These are phyloP conservation scores for Dioctria rufipes DNA, from an alignment of 2,888 invertebrate species.

Conservation along the genomic window DNA sequence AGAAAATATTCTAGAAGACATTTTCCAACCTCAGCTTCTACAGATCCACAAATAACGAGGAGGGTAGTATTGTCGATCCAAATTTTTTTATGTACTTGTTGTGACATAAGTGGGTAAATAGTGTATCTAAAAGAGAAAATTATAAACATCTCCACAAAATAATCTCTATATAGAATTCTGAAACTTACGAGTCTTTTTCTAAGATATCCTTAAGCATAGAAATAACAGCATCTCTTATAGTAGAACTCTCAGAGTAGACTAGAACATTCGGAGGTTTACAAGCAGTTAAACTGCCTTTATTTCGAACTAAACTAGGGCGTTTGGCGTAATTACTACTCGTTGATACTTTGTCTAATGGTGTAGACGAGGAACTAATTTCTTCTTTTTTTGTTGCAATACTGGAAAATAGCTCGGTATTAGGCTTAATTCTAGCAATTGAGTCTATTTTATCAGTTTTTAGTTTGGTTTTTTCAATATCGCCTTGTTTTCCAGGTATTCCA, in stretches of 20 bases:
- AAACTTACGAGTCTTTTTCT: conserved; percentile 79
- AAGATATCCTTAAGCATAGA: conserved; percentile 79
- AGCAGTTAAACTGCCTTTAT: conserved; percentile 67
- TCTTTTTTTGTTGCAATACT: background rate
- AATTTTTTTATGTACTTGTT: conserved; percentile 67
- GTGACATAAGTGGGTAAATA: conserved; percentile 75
- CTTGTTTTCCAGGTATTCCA: conserved; percentile 58
- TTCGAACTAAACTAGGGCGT: conserved; percentile 66
- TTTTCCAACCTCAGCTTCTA: conserved; percentile 77
- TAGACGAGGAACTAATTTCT: background rate
- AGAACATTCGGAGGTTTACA: conserved; percentile 86
- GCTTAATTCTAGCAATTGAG: conserved; percentile 32
- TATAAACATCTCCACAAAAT: background rate
- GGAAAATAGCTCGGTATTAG: background rate
- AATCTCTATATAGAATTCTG: background rate
- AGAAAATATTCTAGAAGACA: conserved; percentile 81
- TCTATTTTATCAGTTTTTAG: conserved; percentile 41
- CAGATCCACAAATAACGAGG: conserved; percentile 85
- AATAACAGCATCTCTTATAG: conserved; percentile 82
- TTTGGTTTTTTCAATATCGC: conserved; percentile 17
- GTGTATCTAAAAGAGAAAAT: conserved; percentile 73
- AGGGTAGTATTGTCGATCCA: conserved; percentile 78
- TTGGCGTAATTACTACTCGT: conserved; percentile 61
- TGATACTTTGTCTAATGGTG: conserved; percentile 56
- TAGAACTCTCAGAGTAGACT: conserved; percentile 85